These are phyloP conservation scores for Tachyglossus aculeatus DNA, from an alignment of 2,797 vertebrate genomes.

Conservation along the genomic window DNA sequence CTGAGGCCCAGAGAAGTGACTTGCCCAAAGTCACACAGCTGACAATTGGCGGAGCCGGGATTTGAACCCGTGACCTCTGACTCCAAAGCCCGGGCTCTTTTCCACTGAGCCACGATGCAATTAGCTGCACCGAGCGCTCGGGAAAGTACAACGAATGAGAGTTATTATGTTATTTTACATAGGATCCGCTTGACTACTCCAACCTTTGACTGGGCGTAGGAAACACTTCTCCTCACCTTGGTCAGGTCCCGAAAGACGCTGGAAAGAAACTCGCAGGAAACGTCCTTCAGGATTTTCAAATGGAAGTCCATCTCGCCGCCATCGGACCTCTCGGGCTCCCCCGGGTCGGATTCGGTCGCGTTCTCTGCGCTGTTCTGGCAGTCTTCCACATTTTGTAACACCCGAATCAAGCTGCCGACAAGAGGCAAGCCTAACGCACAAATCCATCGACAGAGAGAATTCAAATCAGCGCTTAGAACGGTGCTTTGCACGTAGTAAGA, in stretches of 20 bases:
- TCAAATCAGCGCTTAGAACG: slow-evolving; percentile 6
- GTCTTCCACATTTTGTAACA: slow-evolving; percentile 82
- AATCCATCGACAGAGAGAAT: slow-evolving; percentile 29
- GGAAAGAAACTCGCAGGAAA: slow-evolving; percentile 88
- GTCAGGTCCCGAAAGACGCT: slow-evolving; percentile 80
- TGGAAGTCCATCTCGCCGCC: slow-evolving; percentile 76
- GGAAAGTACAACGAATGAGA: neutral
- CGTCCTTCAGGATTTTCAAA: slow-evolving; percentile 84
- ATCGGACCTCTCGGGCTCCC: slow-evolving; percentile 50
- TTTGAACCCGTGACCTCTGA: too few relatives aligned
- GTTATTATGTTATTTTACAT: fast-evolving
- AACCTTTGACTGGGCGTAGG: too few relatives aligned
- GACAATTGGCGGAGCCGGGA: too few relatives aligned
- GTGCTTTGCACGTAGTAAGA: too few relatives aligned
- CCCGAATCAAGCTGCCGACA: slow-evolving; percentile 81
- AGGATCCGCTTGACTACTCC: too few relatives aligned
- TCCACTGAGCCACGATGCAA: too few relatives aligned
- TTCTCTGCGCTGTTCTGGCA: slow-evolving; percentile 72
- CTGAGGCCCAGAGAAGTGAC: too few relatives aligned
- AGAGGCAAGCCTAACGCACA: slow-evolving; percentile 77
- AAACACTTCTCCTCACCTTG: slow-evolving; percentile 75
- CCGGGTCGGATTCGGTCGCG: slow-evolving; percentile 45
- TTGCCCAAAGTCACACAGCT: too few relatives aligned
- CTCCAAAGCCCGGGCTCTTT: too few relatives aligned
- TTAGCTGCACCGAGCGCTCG: neutral